Base-by-base conservation (phyloP, 1,140 invertebrate species). In the Pachypeltis micranthus region DNA sequence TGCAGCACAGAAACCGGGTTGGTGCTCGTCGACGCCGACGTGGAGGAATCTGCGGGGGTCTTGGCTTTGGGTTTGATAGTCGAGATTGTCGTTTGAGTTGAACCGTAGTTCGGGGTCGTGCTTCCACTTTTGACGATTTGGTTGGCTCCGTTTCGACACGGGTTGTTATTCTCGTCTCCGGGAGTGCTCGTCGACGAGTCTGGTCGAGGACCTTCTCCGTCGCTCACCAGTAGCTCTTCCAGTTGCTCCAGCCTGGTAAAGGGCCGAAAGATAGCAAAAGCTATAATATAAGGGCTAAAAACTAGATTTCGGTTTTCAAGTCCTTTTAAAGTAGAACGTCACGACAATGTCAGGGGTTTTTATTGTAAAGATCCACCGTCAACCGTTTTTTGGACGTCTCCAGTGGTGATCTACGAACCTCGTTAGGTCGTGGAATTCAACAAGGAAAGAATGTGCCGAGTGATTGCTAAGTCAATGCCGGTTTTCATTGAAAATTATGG, bases 111-210 rank as follows among this genome's bases (percentile, higher is more conserved):
- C 34, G 34, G 34, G 7, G 34, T 39, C 7, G 7, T 39, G 34
- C 12, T 51, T 21, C 19, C 47, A 4, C 47, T 14, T 51, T 51
- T 51, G 47, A 7, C 21, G 47, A 51, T 21, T 51, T 51, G 47
- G 47, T 10, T 16, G 31, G 31, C 31, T 7, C 7, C 29, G 28
- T n/a, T n/a, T 31, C 51, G 44, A 10, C 29, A 44, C 0, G 55
- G 16, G 63, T 70, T 68, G 57, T 67, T 69, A 63, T 69, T 69
- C 54, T 69, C 68, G 47, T 69, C 68, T 1, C 68, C 68, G 10
- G 64, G 63, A 0, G 63, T 65, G 27, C 58, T 56, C 7, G 84
- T 87, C 66, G 73, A 87, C 59, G 79, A 84, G 56, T 82, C 84
- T 1, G 29, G 64, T 21, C 24, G 61, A 25, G 2, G 55, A 23